A percentile compares a stretch with the other conserved stretches of the same genome.
Conservation (phyloP, 2,113 vertebrate species). For the Erinaceus europaeus region DNA sequence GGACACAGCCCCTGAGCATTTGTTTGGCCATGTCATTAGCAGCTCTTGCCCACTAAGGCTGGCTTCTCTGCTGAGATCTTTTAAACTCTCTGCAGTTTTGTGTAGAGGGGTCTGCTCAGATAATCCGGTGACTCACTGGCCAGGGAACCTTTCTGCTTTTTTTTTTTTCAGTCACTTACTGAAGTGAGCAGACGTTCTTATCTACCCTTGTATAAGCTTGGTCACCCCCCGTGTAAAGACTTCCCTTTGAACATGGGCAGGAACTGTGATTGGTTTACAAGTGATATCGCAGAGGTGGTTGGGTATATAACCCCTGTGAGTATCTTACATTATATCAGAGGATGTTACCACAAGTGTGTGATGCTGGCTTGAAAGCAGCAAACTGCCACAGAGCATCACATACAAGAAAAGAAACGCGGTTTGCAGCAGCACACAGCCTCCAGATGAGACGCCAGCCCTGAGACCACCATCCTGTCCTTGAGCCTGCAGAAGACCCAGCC, state of each 20-base stretch:
- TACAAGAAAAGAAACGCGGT: too few species aligned
- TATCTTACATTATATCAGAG: not conserved
- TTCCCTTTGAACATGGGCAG: not conserved
- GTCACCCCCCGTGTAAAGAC: not conserved
- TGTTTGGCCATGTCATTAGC: not conserved
- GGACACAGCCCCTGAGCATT: not conserved
- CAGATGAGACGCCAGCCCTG: too few species aligned
- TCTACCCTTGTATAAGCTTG: not conserved
- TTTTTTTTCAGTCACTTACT: not conserved
- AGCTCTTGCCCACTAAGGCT: not conserved
- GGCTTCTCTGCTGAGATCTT: not conserved
- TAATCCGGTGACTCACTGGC: not conserved
- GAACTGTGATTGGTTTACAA: not conserved
- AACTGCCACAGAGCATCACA: not conserved
- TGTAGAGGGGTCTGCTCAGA: not conserved
- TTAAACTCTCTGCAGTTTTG: not conserved
- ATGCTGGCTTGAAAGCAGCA: not conserved
- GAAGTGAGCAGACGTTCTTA: not conserved
- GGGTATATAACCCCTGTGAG: not conserved
- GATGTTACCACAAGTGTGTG: not conserved
- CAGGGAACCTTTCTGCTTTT: not conserved
- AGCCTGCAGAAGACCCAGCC: not conserved
- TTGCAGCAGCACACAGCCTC: too few species aligned
- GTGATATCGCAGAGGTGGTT: not conserved
- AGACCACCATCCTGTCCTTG: not conserved